Base-by-base conservation (phyloP, 2,113 vertebrate species). In the Callionymus lyra region DNA sequence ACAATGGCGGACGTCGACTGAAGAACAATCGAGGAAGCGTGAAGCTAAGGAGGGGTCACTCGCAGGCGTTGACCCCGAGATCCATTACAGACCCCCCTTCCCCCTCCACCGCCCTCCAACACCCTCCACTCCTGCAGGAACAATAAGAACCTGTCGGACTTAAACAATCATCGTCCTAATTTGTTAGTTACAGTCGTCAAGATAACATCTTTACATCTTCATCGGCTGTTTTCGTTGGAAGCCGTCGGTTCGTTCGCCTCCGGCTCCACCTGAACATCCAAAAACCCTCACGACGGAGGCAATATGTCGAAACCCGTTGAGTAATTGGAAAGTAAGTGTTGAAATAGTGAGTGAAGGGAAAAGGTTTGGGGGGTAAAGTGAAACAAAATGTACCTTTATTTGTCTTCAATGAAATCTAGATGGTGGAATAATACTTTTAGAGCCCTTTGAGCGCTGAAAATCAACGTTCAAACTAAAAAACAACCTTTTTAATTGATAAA, bases 191-290 rank as follows among this genome's bases (percentile, higher is more conserved):
- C n/a, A n/a, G n/a, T n/a, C n/a, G n/a, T n/a, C n/a, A n/a, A n/a
- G n/a, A n/a, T n/a, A n/a, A n/a, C n/a, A n/a, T n/a, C n/a, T n/a
- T n/a, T n/a, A n/a, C n/a, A n/a, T n/a, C n/a, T n/a, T n/a, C n/a
- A n/a, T n/a, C n/a, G n/a, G n/a, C 2, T 81, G 81, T 84, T 85
- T 79, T 70, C 34, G 16, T 76, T 80, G 78, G 74, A 83, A 69
- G 56, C 34, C 56, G 36, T 16, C 45, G 47, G 70, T 82, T 70
- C 73, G 52, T 71, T 31, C 34, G 50, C 80, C 76, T 38, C 47
- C 9, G 73, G 83, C 65, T n/a, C 70, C 77, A 81, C 76, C 79
- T 82, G 80, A 81, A 81, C 68, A 1, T 57, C 83, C 82, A 81
- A 76, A 77, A 80, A 78, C 76, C 79, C 82, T 80, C 83, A 80